Base-by-base conservation (phyloP, 2,113 vertebrate genomes). In the Glaucomys volans region DNA sequence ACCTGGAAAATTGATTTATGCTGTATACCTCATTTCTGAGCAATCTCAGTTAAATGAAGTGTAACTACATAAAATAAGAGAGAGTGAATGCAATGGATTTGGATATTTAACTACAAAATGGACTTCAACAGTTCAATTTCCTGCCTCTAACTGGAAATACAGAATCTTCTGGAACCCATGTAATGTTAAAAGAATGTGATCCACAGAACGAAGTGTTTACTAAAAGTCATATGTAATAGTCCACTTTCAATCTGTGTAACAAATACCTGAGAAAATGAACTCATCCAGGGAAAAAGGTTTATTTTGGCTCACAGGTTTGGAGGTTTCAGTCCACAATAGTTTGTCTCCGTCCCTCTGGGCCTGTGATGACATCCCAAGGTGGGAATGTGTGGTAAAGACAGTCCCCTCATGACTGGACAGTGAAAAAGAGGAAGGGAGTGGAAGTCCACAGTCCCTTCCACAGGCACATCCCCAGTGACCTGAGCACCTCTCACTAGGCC, bases 1-100 rank as follows among this genome's bases (percentile, higher is more conserved):
- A 42, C 52, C 42, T 97, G 50, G n/a, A 90, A 94, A 94, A 67
- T 50, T 91, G 72, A 62, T 62, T 75, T 74, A 90, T 95, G 20
- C 66, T 76, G 50, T 14, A 30, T 2, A 76, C 18, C 35, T 87
- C 52, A 50, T 71, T 90, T 74, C 57, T 91, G 57, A 90, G 81
- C 40, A 74, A 11, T 71, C n/a, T 44, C 42, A 84, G 40, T 50
- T 83, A 90, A 82, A 87, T 94, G 67, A 84, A 40, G 4, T 84
- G 26, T 77, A 42, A 9, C 71, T 72, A 3, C 64, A 16, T 81
- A 92, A 92, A 83, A 44, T 24, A 69, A 22, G 17, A 90, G 18
- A 10, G 59, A 71, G 14, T 40, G 10, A 71, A 76, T 47, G 28
- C 11, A 72, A 10, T 83, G 44, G 12, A 35, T 84, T 96, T 92